These are phyloP conservation scores for Forbesichthys agassizii DNA, from an alignment of 2,113 vertebrate genomes.

Conservation along the genomic window DNA sequence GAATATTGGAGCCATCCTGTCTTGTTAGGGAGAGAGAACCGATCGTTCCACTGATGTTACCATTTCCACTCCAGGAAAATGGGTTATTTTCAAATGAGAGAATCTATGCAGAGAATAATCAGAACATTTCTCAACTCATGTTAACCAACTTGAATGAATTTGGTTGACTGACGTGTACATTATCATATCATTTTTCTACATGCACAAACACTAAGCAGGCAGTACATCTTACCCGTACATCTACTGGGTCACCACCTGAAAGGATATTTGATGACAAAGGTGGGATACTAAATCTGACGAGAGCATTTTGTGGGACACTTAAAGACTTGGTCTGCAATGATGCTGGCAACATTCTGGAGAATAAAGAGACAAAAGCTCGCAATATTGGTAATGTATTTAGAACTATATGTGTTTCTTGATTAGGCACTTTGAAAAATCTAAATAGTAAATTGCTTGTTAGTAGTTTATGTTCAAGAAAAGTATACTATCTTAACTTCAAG, in stretches of 20 bases:
- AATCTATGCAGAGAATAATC: constrained; percentile 75
- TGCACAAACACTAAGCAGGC: background rate
- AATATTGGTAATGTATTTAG: background rate
- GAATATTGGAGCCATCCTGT: constrained; percentile 75
- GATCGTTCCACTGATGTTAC: constrained; percentile 76
- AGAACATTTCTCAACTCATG: background rate
- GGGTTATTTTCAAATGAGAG: constrained; percentile 82
- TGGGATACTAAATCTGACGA: constrained; percentile 81
- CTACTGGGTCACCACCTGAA: constrained; percentile 68
- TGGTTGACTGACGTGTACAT: background rate
- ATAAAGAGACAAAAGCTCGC: constrained; percentile 6
- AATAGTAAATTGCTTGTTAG: background rate
- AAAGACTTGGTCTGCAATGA: constrained; percentile 59
- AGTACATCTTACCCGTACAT: constrained; percentile 74
- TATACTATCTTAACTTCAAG: too few relatives aligned
- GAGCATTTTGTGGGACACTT: constrained; percentile 45
- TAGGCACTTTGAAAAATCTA: background rate
- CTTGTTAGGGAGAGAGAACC: constrained; percentile 79
- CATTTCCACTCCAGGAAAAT: constrained; percentile 71
- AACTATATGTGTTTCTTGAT: background rate
- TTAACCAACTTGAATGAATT: background rate
- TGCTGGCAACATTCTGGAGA: constrained; percentile 47
- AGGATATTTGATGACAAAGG: constrained; percentile 48
- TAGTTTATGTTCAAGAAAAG: too few relatives aligned
- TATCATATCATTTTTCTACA: background rate